phyloP scores from a whole-genome alignment of 2,888 invertebrate species.

The Aleiodes testaceus region DNA sequence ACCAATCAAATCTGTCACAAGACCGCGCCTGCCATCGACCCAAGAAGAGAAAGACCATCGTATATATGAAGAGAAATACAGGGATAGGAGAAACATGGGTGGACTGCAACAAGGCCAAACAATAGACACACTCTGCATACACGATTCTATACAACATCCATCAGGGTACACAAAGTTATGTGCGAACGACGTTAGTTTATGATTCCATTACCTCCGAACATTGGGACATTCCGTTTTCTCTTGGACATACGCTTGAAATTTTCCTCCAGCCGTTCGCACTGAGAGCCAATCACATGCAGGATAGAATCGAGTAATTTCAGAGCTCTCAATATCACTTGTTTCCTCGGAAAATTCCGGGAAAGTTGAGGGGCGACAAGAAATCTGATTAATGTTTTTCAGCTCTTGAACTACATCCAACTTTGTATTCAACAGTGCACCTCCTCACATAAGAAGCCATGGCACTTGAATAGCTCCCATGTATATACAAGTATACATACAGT shows the following conservation, averaged over 20 bases:
- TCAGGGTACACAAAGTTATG: constrained; percentile 26
- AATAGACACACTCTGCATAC: constrained; percentile 36
- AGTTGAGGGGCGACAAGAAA: too few relatives aligned
- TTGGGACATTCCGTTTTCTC: constrained; percentile 5
- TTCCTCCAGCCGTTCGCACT: background rate
- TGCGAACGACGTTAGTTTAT: constrained; percentile 34
- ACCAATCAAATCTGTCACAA: constrained; percentile 48
- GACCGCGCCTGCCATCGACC: constrained; percentile 49
- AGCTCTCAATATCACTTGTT: too few relatives aligned
- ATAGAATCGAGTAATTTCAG: background rate
- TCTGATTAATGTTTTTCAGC: constrained; percentile 13
- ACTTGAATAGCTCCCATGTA: constrained; percentile 3
- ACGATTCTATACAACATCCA: constrained; percentile 2
- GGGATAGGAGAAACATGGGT: constrained; percentile 6
- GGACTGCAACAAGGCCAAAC: constrained; percentile 35
- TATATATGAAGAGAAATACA: background rate
- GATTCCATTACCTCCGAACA: constrained; percentile 34
- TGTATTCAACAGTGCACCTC: constrained; percentile 7
- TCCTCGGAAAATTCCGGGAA: background rate
- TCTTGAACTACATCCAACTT: constrained; percentile 10
- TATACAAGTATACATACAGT: background rate
- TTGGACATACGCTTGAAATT: constrained; percentile 9
- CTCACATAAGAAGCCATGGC: constrained; percentile 22
- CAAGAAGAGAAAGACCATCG: constrained; percentile 8
- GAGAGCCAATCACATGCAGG: constrained; percentile 6